Percentiles rank a stretch among this genome's conserved stretches.
phyloP scores from a whole-genome alignment of 2,888 invertebrate genomes.

The Diploptera punctata region DNA sequence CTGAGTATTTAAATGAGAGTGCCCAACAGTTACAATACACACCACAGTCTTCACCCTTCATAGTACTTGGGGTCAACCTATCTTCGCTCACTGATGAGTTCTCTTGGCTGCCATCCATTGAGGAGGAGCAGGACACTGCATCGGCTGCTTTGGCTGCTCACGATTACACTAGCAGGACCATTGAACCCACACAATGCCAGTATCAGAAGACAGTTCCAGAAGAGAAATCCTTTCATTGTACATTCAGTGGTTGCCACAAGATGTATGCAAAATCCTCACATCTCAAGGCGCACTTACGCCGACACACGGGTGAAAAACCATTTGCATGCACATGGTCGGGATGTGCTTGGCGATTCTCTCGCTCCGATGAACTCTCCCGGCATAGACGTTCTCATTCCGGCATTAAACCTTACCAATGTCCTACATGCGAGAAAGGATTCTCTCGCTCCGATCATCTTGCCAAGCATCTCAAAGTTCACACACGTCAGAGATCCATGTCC shows the following conservation, averaged over 20 bases:
- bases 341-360: slow-evolving; percentile 91
- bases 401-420: slow-evolving; percentile 90
- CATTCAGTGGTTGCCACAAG: slow-evolving; percentile 75
- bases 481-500: slow-evolving; percentile 57
- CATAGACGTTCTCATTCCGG: slow-evolving; percentile 96
- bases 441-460: slow-evolving; percentile 93
- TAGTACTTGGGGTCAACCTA: slow-evolving; percentile 55
- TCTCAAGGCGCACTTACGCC: slow-evolving; percentile 83
- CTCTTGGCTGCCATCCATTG: not conserved
- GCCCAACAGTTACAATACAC: slow-evolving; percentile 52
- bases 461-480: slow-evolving; percentile 88
- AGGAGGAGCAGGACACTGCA: not conserved
- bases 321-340: slow-evolving; percentile 66
- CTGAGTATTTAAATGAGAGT: slow-evolving; percentile 59
- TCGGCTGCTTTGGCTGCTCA: slow-evolving; percentile 36
- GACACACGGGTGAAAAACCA: slow-evolving; percentile 70
- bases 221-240: slow-evolving; percentile 70
- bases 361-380: slow-evolving; percentile 92
- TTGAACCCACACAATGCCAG: not conserved
- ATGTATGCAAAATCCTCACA: slow-evolving; percentile 91
- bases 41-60: slow-evolving; percentile 52
- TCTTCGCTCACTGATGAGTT: slow-evolving; percentile 47
- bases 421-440: slow-evolving; percentile 87
- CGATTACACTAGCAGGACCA: slow-evolving; percentile 41
- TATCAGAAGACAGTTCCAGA: slow-evolving; percentile 49